Evolutionary conservation across 2,888 invertebrate genomes (phyloP).

Genomic region (Drosophila conformis): DNA sequence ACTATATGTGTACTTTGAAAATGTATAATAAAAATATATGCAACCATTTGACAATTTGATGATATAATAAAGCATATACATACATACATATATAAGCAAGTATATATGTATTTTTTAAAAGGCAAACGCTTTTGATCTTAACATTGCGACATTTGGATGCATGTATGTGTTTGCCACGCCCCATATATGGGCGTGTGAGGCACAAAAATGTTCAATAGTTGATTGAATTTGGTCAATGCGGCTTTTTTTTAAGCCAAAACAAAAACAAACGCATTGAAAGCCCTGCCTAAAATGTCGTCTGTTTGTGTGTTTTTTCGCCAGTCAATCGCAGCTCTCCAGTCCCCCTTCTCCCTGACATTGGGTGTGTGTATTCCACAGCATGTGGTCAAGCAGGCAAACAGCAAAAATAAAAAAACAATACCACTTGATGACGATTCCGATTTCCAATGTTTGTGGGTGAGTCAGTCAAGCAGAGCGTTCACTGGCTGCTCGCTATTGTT

Average conservation of each 20-base stretch:
- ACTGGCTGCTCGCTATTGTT: constrained; percentile 35
- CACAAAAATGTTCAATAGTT: constrained; percentile 46
- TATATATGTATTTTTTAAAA: constrained; percentile 29
- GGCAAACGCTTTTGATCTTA: constrained; percentile 40
- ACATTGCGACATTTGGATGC: background rate
- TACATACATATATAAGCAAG: constrained; percentile 1
- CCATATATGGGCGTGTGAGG: constrained; percentile 52
- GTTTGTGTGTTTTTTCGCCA: constrained; percentile 13
- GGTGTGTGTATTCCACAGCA: constrained; percentile 19
- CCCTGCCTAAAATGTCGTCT: constrained; percentile 59
- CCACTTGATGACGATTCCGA: constrained; percentile 57
- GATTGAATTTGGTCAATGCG: constrained; percentile 67
- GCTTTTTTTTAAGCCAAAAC: constrained; percentile 46
- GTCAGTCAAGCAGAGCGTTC: constrained; percentile 49
- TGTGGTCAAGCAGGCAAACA: constrained; percentile 31
- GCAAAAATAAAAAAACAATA: constrained; percentile 42
- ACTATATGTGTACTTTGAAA: constrained; percentile 8
- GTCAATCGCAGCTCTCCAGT: constrained; percentile 10
- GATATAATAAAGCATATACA: constrained; percentile 39
- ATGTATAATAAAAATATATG: constrained; percentile 27
- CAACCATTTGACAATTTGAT: constrained; percentile 24
- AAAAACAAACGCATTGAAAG: constrained; percentile 44
- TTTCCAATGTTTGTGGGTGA: constrained; percentile 60
- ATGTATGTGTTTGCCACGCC: constrained; percentile 1
- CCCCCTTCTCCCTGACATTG: constrained; percentile 39